Conservation (phyloP, 2,113 vertebrate genomes). For the Cygnus atratus region DNA sequence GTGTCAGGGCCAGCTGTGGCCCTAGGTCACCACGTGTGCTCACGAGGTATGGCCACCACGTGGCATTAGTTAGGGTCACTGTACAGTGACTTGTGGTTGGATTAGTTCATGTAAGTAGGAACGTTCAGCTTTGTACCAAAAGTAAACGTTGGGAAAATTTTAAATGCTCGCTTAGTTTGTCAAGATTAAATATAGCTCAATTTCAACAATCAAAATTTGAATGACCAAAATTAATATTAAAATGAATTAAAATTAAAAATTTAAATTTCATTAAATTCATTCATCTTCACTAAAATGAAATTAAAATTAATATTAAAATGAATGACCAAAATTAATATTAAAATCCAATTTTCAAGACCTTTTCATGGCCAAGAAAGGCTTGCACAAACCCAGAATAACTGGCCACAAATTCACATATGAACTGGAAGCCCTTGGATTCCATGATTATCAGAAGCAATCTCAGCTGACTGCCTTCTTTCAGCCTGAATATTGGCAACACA, state of each 20-base stretch:
- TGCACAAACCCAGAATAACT: neutral
- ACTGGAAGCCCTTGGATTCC: neutral
- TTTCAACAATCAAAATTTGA: neutral
- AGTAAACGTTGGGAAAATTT: neutral
- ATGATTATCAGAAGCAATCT: neutral
- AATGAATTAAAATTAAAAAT: neutral
- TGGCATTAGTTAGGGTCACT: neutral
- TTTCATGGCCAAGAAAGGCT: neutral
- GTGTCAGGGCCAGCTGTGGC: neutral
- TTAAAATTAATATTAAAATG: too few species aligned
- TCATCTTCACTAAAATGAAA: too few species aligned
- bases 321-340: neutral
- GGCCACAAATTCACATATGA: neutral
- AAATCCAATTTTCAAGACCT: neutral
- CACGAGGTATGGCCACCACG: neutral
- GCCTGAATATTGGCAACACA: neutral
- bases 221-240: neutral
- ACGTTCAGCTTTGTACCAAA: rapidly evolving
- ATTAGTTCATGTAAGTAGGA: neutral
- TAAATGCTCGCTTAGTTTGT: neutral
- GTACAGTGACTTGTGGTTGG: neutral
- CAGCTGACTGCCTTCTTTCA: neutral
- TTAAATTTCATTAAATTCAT: too few species aligned
- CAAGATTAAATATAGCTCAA: neutral
- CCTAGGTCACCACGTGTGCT: neutral